Percentiles rank a stretch among this genome's conserved stretches.
Evolutionary conservation across 2,113 vertebrate species (phyloP).

Genomic region (Cyanoramphus novaezelandiae): DNA sequence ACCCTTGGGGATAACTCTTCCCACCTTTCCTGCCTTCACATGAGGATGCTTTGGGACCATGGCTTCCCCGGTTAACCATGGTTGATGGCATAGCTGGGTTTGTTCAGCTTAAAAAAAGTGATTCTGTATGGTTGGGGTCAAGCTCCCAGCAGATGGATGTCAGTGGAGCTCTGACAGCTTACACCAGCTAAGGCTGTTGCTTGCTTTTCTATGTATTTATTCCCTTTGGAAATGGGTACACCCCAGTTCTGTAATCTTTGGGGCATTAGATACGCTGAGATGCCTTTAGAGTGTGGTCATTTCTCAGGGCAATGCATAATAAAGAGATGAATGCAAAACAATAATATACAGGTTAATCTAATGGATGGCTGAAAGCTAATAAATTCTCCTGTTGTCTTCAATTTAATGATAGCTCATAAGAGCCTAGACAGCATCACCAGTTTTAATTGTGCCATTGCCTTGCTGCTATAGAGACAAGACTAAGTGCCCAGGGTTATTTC

Average conservation of each 20-base stretch:
- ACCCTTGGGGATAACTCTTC: background rate
- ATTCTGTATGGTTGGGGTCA: background rate
- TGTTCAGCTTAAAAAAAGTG: background rate
- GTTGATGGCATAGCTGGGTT: background rate
- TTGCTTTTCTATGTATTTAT: background rate
- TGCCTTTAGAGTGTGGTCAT: background rate
- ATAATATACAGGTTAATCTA: accelerated
- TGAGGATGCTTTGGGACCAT: accelerated
- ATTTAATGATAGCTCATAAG: background rate
- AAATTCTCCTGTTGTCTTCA: background rate
- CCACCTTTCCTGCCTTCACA: background rate
- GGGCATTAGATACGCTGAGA: background rate
- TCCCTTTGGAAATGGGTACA: accelerated
- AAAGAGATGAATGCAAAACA: background rate
- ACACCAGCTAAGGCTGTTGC: background rate
- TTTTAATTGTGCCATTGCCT: background rate
- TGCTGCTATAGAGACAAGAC: background rate
- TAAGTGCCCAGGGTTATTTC: background rate
- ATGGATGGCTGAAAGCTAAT: background rate
- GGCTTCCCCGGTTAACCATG: background rate
- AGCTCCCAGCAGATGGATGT: background rate
- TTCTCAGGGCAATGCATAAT: background rate
- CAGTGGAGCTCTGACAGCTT: background rate
- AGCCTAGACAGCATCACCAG: background rate
- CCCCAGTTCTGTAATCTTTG: background rate